Conservation (phyloP, 2,113 vertebrate genomes). For the Laticauda laticaudata region DNA sequence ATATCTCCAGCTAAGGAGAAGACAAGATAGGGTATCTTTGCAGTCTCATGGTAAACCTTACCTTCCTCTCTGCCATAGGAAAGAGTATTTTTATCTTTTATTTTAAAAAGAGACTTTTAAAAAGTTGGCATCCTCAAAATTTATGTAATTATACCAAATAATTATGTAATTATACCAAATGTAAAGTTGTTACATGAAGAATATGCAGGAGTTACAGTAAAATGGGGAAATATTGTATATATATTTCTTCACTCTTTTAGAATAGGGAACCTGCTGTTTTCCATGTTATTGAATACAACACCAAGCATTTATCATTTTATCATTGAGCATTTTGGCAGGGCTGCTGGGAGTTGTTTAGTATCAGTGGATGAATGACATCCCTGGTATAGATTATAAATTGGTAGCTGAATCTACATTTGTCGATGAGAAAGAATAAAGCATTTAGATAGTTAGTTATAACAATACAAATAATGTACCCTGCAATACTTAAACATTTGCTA, state of each 20-base stretch:
- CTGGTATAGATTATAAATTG: neutral
- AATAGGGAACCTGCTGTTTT: neutral
- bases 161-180: neutral
- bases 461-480: neutral
- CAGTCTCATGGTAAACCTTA: neutral
- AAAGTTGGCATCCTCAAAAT: neutral
- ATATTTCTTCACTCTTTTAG: neutral
- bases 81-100: neutral
- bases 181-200: too few relatives aligned
- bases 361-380: neutral
- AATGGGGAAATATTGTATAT: too few relatives aligned
- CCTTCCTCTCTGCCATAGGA: neutral
- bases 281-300: neutral
- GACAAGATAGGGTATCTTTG: neutral
- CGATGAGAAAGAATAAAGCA: neutral
- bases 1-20: neutral
- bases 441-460: neutral
- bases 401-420: neutral
- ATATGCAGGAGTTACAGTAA: too few relatives aligned
- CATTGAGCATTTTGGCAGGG: neutral
- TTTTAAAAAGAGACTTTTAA: neutral
- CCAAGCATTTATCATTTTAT: neutral
- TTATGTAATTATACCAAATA: neutral
- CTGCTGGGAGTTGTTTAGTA: neutral
- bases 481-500: neutral